Percentiles rank a stretch among this genome's conserved stretches.
Conservation (phyloP, 2,888 invertebrate species). For the Thereva nobilitata region DNA sequence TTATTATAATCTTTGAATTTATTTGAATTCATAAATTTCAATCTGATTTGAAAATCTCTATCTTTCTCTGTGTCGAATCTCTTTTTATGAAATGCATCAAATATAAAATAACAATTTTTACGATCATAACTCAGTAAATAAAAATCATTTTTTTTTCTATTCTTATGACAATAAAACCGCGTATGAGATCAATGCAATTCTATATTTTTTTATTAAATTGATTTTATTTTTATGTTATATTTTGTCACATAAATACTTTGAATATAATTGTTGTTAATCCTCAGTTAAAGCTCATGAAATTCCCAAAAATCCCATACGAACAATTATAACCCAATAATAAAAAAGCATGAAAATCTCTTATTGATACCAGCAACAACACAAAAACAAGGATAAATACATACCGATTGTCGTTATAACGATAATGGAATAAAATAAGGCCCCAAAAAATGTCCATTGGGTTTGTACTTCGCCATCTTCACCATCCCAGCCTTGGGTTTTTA, state of each 20-base stretch:
- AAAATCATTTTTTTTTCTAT: no score
- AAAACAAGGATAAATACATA: slow-evolving; percentile 59
- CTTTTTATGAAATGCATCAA: no score
- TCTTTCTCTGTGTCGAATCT: no score
- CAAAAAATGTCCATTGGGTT: slow-evolving; percentile 84
- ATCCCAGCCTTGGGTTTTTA: slow-evolving; percentile 89
- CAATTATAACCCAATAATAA: no score
- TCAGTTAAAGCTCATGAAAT: not conserved
- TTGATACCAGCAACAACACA: not conserved
- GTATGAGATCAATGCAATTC: no score
- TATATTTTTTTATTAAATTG: no score
- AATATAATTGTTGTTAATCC: not conserved
- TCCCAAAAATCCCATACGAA: not conserved
- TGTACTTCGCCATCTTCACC: slow-evolving; percentile 70
- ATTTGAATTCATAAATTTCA: no score
- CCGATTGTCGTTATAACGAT: slow-evolving; percentile 96
- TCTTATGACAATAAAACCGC: not conserved
- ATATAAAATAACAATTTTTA: no score
- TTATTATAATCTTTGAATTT: no score
- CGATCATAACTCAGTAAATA: no score
- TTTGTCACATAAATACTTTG: not conserved
- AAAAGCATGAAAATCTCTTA: no score
- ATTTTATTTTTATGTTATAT: not conserved
- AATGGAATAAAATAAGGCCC: slow-evolving; percentile 91
- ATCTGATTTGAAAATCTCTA: no score